Evolutionary conservation across 2,797 vertebrate genomes (phyloP), one percentile per base, ranked within the genome.

Genomic region (Ctenopoma multispine): DNA sequence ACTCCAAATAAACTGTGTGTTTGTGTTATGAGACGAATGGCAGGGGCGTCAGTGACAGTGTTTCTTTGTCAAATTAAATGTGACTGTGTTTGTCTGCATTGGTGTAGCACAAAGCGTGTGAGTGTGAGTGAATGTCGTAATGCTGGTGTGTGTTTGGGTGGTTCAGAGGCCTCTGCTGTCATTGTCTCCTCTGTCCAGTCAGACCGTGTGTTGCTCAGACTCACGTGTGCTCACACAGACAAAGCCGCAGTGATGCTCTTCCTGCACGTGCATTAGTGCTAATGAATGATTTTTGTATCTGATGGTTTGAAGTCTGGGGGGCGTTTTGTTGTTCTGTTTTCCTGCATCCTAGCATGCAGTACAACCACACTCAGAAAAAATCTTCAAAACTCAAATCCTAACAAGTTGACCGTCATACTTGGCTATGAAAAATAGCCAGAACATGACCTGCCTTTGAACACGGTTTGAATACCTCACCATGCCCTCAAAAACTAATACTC

Each of bases 161-260:
- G 4, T 57, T 48, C 51, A 51, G 75, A 60, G 60, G 14, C 34
- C 51, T 60, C 14, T 17, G 29, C 31, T 18, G 51, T 72, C 60
- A 43, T 55, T 69, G 56, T 78, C 65, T 54, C 34, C 14, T 24
- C 23, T 64, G 47, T 43, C 34, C 31, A 15, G 17, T 50, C 58
- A 58, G 17, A 81, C 24, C 70, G 53, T 60, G 18, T 63, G 67
- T 57, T 29, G 8, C 12, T 23, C 5, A 0, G 31, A 11, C 62
- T 87, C 77, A 82, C 75, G 51, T 51, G 46, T 75, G 79, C 10
- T 54, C 64, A 69, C 67, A 77, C 75, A 72, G 56, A 50, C 43
- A 41, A 21, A 34, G 1, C 31, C 1, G 20, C 62, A 5, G 31
- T 11, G 8, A 62, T 46, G 71, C 36, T 24, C 58, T 54, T 34